A percentile compares a stretch with the other conserved stretches of the same genome.
These are phyloP conservation scores for Cryptocheilus praepositus DNA, from an alignment of 2,888 invertebrate species.

Conservation along the genomic window DNA sequence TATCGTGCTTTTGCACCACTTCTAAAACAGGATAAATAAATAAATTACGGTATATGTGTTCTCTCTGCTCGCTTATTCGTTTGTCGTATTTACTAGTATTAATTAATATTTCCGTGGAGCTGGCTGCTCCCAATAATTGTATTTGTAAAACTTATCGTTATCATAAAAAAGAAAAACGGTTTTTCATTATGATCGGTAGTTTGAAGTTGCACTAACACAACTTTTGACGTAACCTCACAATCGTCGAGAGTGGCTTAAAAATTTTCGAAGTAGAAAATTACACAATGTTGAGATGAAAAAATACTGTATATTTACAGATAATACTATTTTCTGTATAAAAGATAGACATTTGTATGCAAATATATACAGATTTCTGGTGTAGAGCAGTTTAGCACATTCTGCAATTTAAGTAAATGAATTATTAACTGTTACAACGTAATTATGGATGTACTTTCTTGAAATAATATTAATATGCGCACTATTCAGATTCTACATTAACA, in stretches of 20 bases:
- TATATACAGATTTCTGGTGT: not conserved
- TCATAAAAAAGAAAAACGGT: not conserved
- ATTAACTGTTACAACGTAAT: too few species aligned
- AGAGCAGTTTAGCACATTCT: constrained; percentile 5
- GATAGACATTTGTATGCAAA: not conserved
- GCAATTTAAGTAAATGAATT: constrained; percentile 11
- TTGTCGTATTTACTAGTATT: constrained; percentile 19
- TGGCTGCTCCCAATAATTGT: too few species aligned
- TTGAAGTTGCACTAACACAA: not conserved
- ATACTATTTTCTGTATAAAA: not conserved
- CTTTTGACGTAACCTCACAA: not conserved
- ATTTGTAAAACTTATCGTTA: too few species aligned
- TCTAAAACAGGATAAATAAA: constrained; percentile 43
- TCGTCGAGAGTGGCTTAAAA: not conserved
- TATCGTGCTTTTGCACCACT: constrained; percentile 51
- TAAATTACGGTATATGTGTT: constrained; percentile 51
- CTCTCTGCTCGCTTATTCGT: constrained; percentile 22
- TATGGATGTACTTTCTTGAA: too few species aligned
- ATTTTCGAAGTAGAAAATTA: not conserved
- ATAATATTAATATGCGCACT: not conserved
- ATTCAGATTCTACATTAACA: not conserved
- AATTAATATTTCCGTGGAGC: not conserved
- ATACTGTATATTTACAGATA: too few species aligned
- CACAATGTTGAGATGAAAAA: not conserved
- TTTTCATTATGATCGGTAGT: not conserved